Conservation (phyloP, 2,888 invertebrate genomes). For the Xanthorhoe spadicearia region DNA sequence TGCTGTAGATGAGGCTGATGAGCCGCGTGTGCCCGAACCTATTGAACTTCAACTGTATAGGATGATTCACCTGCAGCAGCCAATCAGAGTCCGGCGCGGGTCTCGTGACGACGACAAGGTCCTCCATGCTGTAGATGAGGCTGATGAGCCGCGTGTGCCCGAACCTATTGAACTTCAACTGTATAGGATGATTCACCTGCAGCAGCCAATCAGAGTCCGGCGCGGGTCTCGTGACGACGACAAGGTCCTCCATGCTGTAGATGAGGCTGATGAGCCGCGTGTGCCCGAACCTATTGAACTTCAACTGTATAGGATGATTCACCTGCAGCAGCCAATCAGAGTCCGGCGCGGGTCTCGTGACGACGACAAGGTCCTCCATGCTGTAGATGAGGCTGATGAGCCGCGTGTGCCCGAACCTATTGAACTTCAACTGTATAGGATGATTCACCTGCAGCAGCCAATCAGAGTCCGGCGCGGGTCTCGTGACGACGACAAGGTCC, state of each 20-base stretch:
- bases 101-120: too few relatives aligned
- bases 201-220: slow-evolving; percentile 55
- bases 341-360: slow-evolving; percentile 43
- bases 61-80: too few relatives aligned
- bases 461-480: slow-evolving; percentile 50
- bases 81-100: too few relatives aligned
- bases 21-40: too few relatives aligned
- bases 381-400: slow-evolving; percentile 60
- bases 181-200: slow-evolving; percentile 10
- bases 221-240: slow-evolving; percentile 46
- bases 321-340: slow-evolving; percentile 55
- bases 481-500: slow-evolving; percentile 45
- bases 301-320: not conserved
- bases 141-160: slow-evolving; percentile 55
- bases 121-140: too few relatives aligned
- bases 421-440: not conserved
- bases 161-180: too few relatives aligned
- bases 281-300: too few relatives aligned
- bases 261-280: slow-evolving; percentile 65
- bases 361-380: slow-evolving; percentile 50
- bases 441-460: slow-evolving; percentile 51
- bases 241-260: slow-evolving; percentile 51
- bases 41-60: too few relatives aligned
- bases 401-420: slow-evolving; percentile 56
- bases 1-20: too few relatives aligned